A percentile compares a stretch with the other conserved stretches of the same genome.
Evolutionary conservation across 2,888 invertebrate genomes (phyloP).

Genomic region (Phalera bucephala): DNA sequence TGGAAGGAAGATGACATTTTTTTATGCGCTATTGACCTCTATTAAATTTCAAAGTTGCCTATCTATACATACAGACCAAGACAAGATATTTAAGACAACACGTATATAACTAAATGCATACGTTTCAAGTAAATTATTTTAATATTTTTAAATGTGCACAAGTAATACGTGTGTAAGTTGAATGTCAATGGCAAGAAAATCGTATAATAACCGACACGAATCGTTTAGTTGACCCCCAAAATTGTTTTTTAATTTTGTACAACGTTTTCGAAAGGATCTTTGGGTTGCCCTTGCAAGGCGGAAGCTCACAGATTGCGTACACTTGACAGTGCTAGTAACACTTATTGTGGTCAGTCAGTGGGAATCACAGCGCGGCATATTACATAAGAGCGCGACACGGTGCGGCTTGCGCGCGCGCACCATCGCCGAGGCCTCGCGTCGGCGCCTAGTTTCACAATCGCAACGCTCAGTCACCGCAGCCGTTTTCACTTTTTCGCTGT

Average conservation of each 20-base stretch:
- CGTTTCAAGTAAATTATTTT: not conserved
- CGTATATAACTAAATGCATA: too few relatives aligned
- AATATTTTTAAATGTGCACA: constrained; percentile 2
- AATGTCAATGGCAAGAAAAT: constrained; percentile 34
- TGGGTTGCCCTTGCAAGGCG: constrained; percentile 19
- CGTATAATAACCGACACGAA: constrained; percentile 16
- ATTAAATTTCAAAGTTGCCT: too few relatives aligned
- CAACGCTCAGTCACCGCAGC: constrained; percentile 63
- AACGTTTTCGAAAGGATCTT: constrained; percentile 11
- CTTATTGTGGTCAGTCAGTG: constrained; percentile 33
- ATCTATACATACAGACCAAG: too few relatives aligned
- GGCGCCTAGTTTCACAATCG: constrained; percentile 75
- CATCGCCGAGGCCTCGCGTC: constrained; percentile 54
- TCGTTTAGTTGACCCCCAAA: constrained; percentile 21
- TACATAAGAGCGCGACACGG: constrained; percentile 50
- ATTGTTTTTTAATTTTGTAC: not conserved
- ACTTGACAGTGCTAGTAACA: constrained; percentile 21
- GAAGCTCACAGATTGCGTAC: constrained; percentile 15
- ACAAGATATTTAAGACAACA: too few relatives aligned
- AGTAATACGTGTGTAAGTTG: constrained; percentile 13
- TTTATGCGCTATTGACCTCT: too few relatives aligned
- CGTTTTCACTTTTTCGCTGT: constrained; percentile 84
- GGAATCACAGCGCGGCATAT: constrained; percentile 39
- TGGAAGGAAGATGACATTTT: too few relatives aligned
- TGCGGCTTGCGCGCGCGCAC: constrained; percentile 41